Percentiles rank a stretch among this genome's conserved stretches.
These are phyloP conservation scores for Pseudolycoriella hygida DNA, from an alignment of 2,888 invertebrate species.

Conservation along the genomic window DNA sequence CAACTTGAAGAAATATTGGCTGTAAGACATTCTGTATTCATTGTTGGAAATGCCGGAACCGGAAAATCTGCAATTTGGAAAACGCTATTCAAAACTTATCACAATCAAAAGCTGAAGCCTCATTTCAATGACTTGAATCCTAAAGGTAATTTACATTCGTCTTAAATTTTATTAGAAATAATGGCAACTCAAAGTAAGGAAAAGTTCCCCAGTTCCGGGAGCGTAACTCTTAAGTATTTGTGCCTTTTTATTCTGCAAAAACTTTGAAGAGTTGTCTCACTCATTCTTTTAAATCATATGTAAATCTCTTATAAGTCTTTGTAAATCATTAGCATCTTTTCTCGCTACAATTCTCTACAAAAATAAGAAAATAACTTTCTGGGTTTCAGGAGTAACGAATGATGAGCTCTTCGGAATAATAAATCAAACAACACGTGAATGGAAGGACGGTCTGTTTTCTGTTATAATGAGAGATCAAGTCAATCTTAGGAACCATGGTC, in stretches of 20 bases:
- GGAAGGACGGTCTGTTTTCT: slow-evolving; percentile 82
- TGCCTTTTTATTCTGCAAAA: too few relatives aligned
- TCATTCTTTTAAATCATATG: not conserved
- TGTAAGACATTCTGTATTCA: slow-evolving; percentile 87
- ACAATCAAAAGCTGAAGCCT: slow-evolving; percentile 47
- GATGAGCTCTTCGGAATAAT: slow-evolving; percentile 90
- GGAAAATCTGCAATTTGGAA: slow-evolving; percentile 92
- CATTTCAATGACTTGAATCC: slow-evolving; percentile 80
- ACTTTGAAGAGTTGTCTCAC: too few relatives aligned
- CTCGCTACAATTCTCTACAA: too few relatives aligned
- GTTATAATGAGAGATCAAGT: slow-evolving; percentile 88
- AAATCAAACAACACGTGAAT: slow-evolving; percentile 83
- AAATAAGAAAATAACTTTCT: too few relatives aligned
- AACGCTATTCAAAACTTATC: slow-evolving; percentile 65
- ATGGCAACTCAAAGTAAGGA: too few relatives aligned
- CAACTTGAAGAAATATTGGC: slow-evolving; percentile 86
- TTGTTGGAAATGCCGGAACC: slow-evolving; percentile 73
- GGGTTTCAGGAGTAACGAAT: slow-evolving; percentile 78
- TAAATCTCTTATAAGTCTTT: too few relatives aligned
- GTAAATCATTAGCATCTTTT: too few relatives aligned
- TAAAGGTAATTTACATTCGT: slow-evolving; percentile 31
- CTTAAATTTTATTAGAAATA: too few relatives aligned
- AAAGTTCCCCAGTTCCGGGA: too few relatives aligned
- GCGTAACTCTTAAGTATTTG: too few relatives aligned
- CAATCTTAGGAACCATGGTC: slow-evolving; percentile 64